These are phyloP conservation scores for Lepisosteus oculatus DNA, from an alignment of 2,113 vertebrate genomes.

Conservation along the genomic window DNA sequence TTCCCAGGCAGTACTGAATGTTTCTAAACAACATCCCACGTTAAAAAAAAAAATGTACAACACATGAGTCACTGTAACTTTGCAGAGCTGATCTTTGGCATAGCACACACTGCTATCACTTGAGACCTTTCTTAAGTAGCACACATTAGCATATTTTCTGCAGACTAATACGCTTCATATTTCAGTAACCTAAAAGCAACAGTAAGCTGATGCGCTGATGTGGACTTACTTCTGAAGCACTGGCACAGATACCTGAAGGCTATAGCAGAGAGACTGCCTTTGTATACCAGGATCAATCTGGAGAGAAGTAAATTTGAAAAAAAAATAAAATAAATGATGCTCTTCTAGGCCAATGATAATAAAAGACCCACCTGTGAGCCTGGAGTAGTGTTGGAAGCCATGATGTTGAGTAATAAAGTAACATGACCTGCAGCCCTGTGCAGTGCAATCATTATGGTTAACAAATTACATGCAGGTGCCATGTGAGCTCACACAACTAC, in stretches of 20 bases:
- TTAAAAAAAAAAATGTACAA: too few relatives aligned
- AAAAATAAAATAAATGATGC: neutral
- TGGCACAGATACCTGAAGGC: neutral
- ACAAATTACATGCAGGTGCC: conserved; percentile 1
- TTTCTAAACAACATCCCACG: too few relatives aligned
- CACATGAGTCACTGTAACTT: too few relatives aligned
- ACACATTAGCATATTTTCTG: neutral
- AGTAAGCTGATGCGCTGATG: neutral
- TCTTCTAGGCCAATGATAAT: neutral
- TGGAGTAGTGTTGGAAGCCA: neutral
- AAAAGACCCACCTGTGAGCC: neutral
- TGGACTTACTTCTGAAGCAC: neutral
- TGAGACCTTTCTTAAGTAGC: conserved; percentile 5
- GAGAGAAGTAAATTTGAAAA: neutral
- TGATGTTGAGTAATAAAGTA: conserved; percentile 2
- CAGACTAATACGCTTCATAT: neutral
- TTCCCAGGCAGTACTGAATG: too few relatives aligned
- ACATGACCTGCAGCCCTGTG: neutral
- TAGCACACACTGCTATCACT: neutral
- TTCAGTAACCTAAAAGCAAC: neutral
- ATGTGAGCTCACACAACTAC: neutral
- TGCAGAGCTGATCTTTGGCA: too few relatives aligned
- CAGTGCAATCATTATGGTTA: neutral
- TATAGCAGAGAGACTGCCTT: neutral
- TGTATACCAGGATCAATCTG: neutral